A percentile compares a stretch with the other conserved stretches of the same genome.
Evolutionary conservation across 2,888 invertebrate species (phyloP).

Genomic region (Lacanobia wlatinum): DNA sequence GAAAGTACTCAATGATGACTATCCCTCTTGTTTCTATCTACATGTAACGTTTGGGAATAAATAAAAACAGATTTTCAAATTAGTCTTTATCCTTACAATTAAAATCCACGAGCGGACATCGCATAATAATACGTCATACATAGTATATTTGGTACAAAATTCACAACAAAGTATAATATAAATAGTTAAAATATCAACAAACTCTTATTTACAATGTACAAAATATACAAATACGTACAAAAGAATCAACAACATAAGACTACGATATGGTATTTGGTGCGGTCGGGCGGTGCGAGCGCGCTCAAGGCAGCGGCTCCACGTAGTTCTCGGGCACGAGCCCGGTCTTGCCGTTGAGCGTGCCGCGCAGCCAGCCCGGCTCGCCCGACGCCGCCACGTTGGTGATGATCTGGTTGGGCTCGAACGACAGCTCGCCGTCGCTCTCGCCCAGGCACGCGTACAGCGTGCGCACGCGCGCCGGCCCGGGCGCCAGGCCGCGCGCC

Average conservation of each 20-base stretch:
- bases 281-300: background rate
- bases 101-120: conserved; percentile 62
- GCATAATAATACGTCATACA: conserved; percentile 71
- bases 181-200: conserved; percentile 89
- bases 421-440: conserved; percentile 98
- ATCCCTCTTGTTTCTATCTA: conserved; percentile 16
- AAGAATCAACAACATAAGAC: conserved; percentile 83
- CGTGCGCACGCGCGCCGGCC: conserved; percentile 94
- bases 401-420: conserved; percentile 99
- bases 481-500: conserved; percentile 53
- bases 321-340: conserved; percentile 99
- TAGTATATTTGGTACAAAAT: conserved; percentile 89
- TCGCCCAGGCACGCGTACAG: conserved; percentile 99
- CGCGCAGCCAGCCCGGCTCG: conserved; percentile 99
- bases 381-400: conserved; percentile 98
- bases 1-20: conserved; percentile 29
- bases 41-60: conserved; percentile 50
- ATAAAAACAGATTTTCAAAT: conserved; percentile 59
- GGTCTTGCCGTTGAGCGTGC: conserved; percentile 97
- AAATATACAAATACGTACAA: conserved; percentile 86
- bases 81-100: conserved; percentile 68
- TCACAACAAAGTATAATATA: conserved; percentile 89
- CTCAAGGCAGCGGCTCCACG: conserved; percentile 96
- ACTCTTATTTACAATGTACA: conserved; percentile 89
- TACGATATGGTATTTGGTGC: conserved; percentile 73